These are phyloP conservation scores for Halisarca cf. caerulea DNA, from an alignment of 37 sponge, comb jelly and placozoan species.

Conservation along the genomic window DNA sequence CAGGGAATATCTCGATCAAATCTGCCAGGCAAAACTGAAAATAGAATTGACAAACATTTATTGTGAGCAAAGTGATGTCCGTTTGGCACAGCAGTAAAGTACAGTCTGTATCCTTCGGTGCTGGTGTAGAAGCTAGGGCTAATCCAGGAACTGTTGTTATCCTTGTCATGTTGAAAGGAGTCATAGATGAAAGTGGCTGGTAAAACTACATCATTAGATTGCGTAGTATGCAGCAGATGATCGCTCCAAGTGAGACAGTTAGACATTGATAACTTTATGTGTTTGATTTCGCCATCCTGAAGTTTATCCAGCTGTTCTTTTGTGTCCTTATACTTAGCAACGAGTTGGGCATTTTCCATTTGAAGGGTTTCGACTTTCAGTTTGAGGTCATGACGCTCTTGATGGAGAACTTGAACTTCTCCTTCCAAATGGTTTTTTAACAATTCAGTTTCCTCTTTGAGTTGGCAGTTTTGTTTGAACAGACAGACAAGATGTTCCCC, in stretches of 20 bases:
- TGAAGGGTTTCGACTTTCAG: not conserved
- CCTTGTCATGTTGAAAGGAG: not conserved
- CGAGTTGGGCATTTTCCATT: not conserved
- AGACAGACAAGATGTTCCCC: not conserved
- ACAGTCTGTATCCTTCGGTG: not conserved
- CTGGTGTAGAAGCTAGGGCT: constrained; percentile 4
- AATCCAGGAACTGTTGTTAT: not conserved
- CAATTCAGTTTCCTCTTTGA: not conserved
- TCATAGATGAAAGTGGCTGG: not conserved
- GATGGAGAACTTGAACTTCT: not conserved
- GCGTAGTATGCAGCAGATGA: not conserved
- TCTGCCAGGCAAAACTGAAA: not conserved
- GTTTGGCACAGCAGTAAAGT: not conserved
- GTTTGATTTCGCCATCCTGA: too few species aligned
- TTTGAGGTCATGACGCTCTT: too few species aligned
- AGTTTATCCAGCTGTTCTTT: too few species aligned
- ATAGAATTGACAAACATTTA: not conserved
- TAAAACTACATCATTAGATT: not conserved
- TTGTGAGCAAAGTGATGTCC: not conserved
- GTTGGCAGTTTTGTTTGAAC: not conserved
- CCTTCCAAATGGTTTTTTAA: not conserved
- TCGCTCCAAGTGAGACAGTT: not conserved
- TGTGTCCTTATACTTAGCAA: not conserved
- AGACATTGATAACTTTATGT: not conserved
- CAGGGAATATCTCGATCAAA: not conserved